Conservation (phyloP, 64 coral and sea anemone genomes). For the Pocillopora verrucosa region DNA sequence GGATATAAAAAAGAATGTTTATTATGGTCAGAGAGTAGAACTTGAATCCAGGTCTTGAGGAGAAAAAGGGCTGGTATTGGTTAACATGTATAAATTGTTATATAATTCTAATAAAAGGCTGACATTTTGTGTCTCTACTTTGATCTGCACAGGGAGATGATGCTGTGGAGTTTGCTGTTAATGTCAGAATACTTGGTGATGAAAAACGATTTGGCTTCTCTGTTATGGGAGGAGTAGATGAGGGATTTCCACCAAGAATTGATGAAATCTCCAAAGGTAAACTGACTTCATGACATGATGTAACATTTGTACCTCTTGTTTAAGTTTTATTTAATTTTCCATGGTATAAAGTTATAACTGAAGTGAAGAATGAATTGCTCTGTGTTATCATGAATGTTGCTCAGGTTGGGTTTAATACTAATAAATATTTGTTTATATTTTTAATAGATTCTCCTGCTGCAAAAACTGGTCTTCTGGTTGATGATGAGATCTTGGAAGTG, state of each 20-base stretch:
- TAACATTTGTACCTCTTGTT: too few relatives aligned
- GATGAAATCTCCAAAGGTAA: conserved; percentile 95
- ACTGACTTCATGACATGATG: background rate
- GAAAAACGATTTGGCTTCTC: conserved; percentile 98
- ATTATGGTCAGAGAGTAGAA: too few relatives aligned
- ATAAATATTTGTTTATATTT: background rate
- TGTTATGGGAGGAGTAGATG: conserved; percentile 93
- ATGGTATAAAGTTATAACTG: too few relatives aligned
- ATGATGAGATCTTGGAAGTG: conserved; percentile 94
- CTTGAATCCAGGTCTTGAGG: too few relatives aligned
- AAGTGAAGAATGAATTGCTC: too few relatives aligned
- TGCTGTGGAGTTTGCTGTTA: conserved; percentile 81
- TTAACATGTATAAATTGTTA: too few relatives aligned
- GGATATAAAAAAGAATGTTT: too few relatives aligned
- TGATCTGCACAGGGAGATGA: conserved; percentile 42
- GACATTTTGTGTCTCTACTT: background rate
- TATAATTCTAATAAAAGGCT: background rate
- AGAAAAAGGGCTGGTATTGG: too few relatives aligned
- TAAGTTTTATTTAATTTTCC: too few relatives aligned
- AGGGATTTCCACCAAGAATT: conserved; percentile 93
- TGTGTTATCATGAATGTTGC: too few relatives aligned
- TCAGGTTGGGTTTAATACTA: too few relatives aligned
- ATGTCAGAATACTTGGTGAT: conserved; percentile 84
- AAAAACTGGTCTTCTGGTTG: conserved; percentile 61
- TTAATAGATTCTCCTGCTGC: conserved; percentile 82